Percentiles rank a stretch among this genome's conserved stretches.
Evolutionary conservation across 2,888 invertebrate genomes (phyloP).

Genomic region (Linyphia triangularis): DNA sequence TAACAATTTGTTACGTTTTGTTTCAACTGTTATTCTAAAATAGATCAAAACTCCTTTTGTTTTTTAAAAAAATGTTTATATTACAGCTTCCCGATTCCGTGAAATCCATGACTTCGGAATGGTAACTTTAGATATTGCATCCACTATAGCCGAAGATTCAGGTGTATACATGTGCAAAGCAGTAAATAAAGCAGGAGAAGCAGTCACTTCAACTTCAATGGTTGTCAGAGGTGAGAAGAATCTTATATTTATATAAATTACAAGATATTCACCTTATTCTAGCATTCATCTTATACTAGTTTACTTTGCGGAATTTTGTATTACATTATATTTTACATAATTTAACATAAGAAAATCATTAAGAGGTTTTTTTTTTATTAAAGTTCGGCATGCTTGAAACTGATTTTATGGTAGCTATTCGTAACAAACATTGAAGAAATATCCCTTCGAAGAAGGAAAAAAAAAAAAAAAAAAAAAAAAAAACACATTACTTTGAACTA

Average conservation of each 20-base stretch:
- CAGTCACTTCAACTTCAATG: constrained; percentile 93
- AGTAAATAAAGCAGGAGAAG: constrained; percentile 95
- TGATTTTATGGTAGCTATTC: neutral
- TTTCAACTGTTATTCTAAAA: too few relatives aligned
- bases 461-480: too few relatives aligned
- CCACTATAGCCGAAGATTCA: constrained; percentile 92
- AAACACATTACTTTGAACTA: too few relatives aligned
- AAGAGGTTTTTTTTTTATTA: neutral
- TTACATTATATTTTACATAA: neutral
- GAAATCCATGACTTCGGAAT: constrained; percentile 96
- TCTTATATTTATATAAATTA: neutral
- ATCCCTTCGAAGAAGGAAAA: too few relatives aligned
- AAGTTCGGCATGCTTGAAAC: neutral
- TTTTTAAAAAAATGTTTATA: too few relatives aligned
- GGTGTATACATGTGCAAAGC: constrained; percentile 97
- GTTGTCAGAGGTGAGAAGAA: constrained; percentile 89
- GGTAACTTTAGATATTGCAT: constrained; percentile 93
- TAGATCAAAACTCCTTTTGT: too few relatives aligned
- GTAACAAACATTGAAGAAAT: too few relatives aligned
- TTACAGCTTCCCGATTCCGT: constrained; percentile 89
- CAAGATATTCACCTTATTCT: too few relatives aligned
- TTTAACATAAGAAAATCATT: neutral
- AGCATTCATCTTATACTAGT: too few relatives aligned
- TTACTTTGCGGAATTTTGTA: too few relatives aligned
- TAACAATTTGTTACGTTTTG: too few relatives aligned